Base-by-base conservation (phyloP, 1,140 invertebrate species). In the Tigriopus japonicus region DNA sequence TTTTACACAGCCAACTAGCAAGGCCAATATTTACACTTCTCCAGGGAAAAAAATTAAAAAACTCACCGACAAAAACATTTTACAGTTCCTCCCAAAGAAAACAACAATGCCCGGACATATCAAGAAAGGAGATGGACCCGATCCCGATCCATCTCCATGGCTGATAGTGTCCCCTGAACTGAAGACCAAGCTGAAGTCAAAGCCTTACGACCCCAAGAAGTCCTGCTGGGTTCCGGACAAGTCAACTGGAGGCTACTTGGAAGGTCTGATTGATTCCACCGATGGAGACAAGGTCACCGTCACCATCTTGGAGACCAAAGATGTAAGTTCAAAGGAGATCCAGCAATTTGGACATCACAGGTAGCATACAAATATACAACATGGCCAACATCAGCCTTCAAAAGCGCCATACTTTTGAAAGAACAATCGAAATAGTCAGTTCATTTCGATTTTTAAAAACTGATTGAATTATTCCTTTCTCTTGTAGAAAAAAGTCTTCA, bases 111-210 rank as follows among this genome's bases (percentile, higher is more conserved):
- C 66, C 41, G 65, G 65, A 51, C 64, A 64, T 61, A 63, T 67
- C 12, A 63, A 64, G 51, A 69, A 69, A 62, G 63, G 59, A 51
- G 63, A 64, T 54, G 69, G 66, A 42, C 67, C 69, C 1, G 88
- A 94, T 79, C 87, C 88, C 73, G 89, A 93, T 84, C 89, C 89
- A 71, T 85, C 86, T 72, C 85, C 86, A 70, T 94, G 86, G 76
- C 78, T 93, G 75, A 92, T 86, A 77, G 85, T 93, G 62, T 88
- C 88, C 60, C 80, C 90, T 66, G 89, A 94, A 77, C 86, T 91
- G 76, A 92, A 91, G 78, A 82, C 87, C 19, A 61, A 61, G 51
- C 77, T 90, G 89, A 75, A 88, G 92, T 86, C 42, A 7, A 61
- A 61, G 59, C 59, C 59, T n/a, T 61, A 61, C 15, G 59, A 63